Conservation (phyloP, 1,140 invertebrate species). For the Sarcophaga peregrina region DNA sequence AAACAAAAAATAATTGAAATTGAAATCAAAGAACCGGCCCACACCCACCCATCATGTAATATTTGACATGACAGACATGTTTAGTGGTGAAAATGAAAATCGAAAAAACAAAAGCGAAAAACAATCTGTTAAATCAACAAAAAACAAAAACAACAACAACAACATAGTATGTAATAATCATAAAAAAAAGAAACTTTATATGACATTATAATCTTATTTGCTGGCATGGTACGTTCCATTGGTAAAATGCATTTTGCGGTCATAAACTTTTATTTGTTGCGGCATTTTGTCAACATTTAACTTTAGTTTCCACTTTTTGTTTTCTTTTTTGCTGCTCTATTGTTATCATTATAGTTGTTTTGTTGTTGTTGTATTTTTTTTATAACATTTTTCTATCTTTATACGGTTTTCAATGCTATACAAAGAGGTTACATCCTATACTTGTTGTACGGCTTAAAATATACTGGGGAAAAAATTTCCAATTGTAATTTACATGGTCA, state of each 20-base stretch:
- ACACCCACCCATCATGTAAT: background rate
- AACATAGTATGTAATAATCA: background rate
- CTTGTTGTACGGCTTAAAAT: no score
- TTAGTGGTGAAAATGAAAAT: no score
- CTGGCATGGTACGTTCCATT: background rate
- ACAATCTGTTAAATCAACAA: constrained; percentile 22
- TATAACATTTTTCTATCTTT: background rate
- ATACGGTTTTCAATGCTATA: constrained; percentile 11
- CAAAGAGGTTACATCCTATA: no score
- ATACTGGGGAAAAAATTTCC: no score
- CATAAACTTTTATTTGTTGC: constrained; percentile 25
- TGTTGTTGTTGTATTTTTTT: background rate
- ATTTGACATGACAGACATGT: background rate
- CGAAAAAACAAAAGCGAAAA: background rate
- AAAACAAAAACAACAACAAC: background rate
- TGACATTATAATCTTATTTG: constrained; percentile 22
- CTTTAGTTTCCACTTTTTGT: background rate
- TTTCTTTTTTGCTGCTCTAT: background rate
- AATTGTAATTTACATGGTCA: no score
- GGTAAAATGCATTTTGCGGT: constrained; percentile 13
- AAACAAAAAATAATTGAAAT: no score
- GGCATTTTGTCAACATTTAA: constrained; percentile 24
- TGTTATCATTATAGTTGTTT: no score
- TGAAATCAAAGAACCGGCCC: background rate
- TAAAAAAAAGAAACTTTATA: background rate